Evolutionary conservation across 2,797 vertebrate species (phyloP).

Genomic region (Bovichtus diacanthus): DNA sequence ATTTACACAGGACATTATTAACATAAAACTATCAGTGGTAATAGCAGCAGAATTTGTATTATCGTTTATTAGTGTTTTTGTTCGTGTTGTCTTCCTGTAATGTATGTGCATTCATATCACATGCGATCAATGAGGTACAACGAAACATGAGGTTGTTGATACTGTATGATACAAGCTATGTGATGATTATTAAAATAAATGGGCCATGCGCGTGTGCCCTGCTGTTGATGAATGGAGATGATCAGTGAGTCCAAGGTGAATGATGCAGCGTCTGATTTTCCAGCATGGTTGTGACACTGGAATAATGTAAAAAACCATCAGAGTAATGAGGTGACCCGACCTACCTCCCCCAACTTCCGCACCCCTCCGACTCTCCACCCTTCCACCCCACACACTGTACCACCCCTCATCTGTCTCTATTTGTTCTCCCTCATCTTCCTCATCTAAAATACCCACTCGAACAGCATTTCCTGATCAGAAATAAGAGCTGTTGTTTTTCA

Average conservation of each 20-base stretch:
- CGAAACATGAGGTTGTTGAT: conserved; percentile 1
- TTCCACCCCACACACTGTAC: conserved; percentile 4
- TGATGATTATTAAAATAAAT: conserved; percentile 39
- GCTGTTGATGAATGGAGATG: conserved; percentile 61
- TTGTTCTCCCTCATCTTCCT: conserved; percentile 39
- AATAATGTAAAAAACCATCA: conserved; percentile 66
- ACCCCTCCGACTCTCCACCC: neutral
- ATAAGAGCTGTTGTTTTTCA: neutral
- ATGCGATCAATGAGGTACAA: conserved; percentile 16
- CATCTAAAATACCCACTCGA: conserved; percentile 2
- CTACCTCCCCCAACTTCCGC: neutral
- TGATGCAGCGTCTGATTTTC: conserved; percentile 48
- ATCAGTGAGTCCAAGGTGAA: conserved; percentile 60
- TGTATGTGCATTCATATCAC: conserved; percentile 5
- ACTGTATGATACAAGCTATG: neutral
- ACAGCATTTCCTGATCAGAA: conserved; percentile 5
- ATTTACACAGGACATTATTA: neutral
- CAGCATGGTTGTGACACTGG: conserved; percentile 54
- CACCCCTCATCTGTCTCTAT: conserved; percentile 56
- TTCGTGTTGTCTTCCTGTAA: neutral
- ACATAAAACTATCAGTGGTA: neutral
- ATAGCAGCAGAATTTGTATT: neutral
- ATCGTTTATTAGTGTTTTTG: neutral
- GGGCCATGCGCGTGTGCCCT: neutral
- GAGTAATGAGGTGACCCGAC: conserved; percentile 67